phyloP scores from a whole-genome alignment of 2,888 invertebrate species.

The Augochlorella aurata region DNA sequence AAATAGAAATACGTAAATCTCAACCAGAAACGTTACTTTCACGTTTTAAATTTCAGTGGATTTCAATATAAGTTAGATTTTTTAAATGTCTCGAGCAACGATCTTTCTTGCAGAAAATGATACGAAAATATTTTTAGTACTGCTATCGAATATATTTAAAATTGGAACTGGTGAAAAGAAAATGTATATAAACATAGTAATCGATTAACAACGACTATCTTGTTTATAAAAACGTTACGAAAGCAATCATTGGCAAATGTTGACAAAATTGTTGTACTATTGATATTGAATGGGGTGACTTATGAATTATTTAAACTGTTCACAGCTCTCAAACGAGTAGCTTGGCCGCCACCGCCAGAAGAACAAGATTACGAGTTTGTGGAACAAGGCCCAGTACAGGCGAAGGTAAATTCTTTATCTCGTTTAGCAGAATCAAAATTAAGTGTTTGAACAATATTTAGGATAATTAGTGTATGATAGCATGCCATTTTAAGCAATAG shows the following conservation, averaged over 20 bases:
- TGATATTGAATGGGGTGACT: background rate
- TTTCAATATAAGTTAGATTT: background rate
- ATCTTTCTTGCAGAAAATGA: background rate
- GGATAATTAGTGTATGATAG: constrained; percentile 3
- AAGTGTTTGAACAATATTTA: constrained; percentile 20
- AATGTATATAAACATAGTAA: background rate
- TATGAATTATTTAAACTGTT: constrained; percentile 66
- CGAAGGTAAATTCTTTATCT: constrained; percentile 83
- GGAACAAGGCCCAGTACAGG: constrained; percentile 83
- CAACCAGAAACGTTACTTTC: background rate
- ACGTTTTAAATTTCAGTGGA: background rate
- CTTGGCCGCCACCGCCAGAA: constrained; percentile 91
- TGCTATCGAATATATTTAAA: background rate
- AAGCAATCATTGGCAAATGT: background rate
- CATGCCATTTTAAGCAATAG: constrained; percentile 17
- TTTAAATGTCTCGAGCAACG: background rate
- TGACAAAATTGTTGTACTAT: background rate
- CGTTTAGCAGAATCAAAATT: background rate
- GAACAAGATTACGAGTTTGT: constrained; percentile 86
- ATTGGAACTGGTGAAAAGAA: background rate
- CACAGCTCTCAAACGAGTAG: constrained; percentile 92
- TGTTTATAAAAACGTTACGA: background rate
- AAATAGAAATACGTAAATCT: background rate
- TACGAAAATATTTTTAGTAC: background rate
- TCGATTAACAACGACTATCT: background rate